Base-by-base conservation (phyloP, 2,888 invertebrate genomes). In the Cabera pusaria region DNA sequence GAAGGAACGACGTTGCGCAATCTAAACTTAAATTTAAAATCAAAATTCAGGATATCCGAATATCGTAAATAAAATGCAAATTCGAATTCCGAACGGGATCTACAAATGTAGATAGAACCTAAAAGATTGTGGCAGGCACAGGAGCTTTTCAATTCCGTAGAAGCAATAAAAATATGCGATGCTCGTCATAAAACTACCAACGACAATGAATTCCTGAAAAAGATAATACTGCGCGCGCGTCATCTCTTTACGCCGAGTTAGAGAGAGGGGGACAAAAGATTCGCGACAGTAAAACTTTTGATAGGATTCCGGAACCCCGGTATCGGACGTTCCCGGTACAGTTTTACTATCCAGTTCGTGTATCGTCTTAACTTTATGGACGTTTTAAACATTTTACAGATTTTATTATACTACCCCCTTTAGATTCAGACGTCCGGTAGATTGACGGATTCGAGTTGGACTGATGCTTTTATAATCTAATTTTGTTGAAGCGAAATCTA, bases 151-250 rank as follows among this genome's bases (percentile, higher is more conserved):
- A 82, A 83, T 81, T 72, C 72, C 41, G 35, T 25, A 73, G 73
- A 80, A 64, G 80, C 78, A 85, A 82, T 87, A 87, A 87, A 87
- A 86, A 86, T 87, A 87, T 88, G 83, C 77, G 70, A 82, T 71
- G 71, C 72, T 75, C 71, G 67, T 66, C 80, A 80, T 86, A 87
- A 88, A 88, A 85, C 77, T 78, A 52, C 68, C 70, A 70, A 80
- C 82, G 84, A 85, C 87, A 83, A 85, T 88, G 87, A 86, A 87
- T 88, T 84, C 73, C 79, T 81, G 83, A 81, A 86, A 86, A 85
- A 84, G 83, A 84, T 82, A 77, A 80, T 81, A 68, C 72, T 60
- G 60, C 57, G 49, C 62, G 65, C 62, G 64, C 69, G 71, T 66
- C 73, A 66, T 78, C 82, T 76, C 80, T 74, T 80, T 82, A 75